Percentiles rank a stretch among this genome's conserved stretches.
These are phyloP conservation scores for Callitettix versicolor DNA, from an alignment of 1,140 invertebrate species.

Conservation along the genomic window DNA sequence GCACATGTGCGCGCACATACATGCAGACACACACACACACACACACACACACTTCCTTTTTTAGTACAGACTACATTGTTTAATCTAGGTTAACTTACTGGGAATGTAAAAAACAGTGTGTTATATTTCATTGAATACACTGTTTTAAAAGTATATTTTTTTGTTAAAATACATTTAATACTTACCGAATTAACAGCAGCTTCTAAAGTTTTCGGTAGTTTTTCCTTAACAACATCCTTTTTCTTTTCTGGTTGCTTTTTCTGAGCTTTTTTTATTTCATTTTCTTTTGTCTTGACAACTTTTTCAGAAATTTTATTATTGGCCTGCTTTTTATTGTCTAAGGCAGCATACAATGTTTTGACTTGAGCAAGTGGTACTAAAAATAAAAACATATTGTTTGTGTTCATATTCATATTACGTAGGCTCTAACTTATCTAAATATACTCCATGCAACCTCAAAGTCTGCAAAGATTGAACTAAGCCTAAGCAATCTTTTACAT, in stretches of 20 bases:
- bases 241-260: constrained; percentile 31
- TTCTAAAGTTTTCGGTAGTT: constrained; percentile 53
- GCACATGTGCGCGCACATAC: not conserved
- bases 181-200: constrained; percentile 49
- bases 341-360: constrained; percentile 36
- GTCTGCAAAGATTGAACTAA: not conserved
- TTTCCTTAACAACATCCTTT: constrained; percentile 35
- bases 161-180: constrained; percentile 17
- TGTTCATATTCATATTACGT: constrained; percentile 1
- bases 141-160: not conserved
- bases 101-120: not conserved
- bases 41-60: no score
- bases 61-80: not conserved
- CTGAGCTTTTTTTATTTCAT: constrained; percentile 37
- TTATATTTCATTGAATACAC: not conserved
- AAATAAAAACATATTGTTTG: constrained; percentile 19
- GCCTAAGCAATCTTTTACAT: not conserved
- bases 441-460: not conserved
- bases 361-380: constrained; percentile 38
- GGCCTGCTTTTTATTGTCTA: constrained; percentile 34
- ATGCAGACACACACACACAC: not conserved
- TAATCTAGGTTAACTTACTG: no score
- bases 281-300: constrained; percentile 35
- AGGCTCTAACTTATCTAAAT: not conserved
- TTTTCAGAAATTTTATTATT: constrained; percentile 34